A percentile compares a stretch with the other conserved stretches of the same genome.
Evolutionary conservation across 2,888 invertebrate genomes (phyloP).

Genomic region (Agrotis segetum): DNA sequence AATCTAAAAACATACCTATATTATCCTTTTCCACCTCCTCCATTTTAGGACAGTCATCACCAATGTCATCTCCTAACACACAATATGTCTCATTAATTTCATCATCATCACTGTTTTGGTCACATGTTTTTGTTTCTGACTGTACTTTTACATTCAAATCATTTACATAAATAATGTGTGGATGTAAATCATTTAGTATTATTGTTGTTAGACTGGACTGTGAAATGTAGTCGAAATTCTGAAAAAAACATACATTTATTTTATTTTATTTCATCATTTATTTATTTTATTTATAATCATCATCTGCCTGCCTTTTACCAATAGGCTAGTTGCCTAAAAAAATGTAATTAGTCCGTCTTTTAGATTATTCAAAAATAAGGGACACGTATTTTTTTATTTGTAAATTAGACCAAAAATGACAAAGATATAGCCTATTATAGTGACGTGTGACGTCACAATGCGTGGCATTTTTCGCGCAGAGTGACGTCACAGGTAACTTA

Average conservation of each 20-base stretch:
- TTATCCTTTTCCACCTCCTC: constrained; percentile 19
- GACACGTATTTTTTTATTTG: too few species aligned
- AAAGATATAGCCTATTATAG: too few species aligned
- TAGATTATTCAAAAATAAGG: too few species aligned
- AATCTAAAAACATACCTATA: constrained; percentile 26
- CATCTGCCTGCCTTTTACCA: too few species aligned
- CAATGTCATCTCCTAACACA: constrained; percentile 3
- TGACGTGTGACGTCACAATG: too few species aligned
- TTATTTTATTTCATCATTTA: too few species aligned
- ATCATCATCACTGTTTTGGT: constrained; percentile 19
- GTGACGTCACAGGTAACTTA: too few species aligned
- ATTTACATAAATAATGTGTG: constrained; percentile 52
- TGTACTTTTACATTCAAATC: constrained; percentile 47
- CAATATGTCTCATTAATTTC: not conserved
- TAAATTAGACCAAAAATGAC: too few species aligned
- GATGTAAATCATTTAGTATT: constrained; percentile 52
- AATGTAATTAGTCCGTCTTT: too few species aligned
- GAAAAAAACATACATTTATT: constrained; percentile 56
- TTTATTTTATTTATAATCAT: too few species aligned
- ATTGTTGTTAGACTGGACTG: constrained; percentile 60
- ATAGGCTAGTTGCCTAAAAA: too few species aligned
- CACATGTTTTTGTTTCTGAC: constrained; percentile 23
- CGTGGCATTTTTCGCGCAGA: too few species aligned
- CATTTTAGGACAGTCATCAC: constrained; percentile 24
- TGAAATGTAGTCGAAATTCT: constrained; percentile 50